Evolutionary conservation across 2,113 vertebrate species (phyloP).

Genomic region (Nansenia antarctica): DNA sequence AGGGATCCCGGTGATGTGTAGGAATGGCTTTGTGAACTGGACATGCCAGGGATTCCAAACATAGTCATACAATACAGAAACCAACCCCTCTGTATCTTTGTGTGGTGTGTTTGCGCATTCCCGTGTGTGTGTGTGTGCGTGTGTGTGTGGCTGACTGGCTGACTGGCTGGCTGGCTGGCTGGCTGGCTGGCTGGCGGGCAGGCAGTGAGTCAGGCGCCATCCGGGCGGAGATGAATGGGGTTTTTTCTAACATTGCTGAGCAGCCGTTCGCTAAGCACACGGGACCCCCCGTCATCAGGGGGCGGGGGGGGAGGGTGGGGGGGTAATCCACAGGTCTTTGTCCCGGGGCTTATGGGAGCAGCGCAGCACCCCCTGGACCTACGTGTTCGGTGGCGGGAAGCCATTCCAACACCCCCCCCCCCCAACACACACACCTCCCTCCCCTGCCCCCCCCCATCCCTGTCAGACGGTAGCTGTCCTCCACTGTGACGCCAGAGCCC

Average conservation of each 20-base stretch:
- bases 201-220: slow-evolving; percentile 45
- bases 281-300: slow-evolving; percentile 39
- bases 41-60: slow-evolving; percentile 68
- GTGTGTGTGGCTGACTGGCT: too few relatives aligned
- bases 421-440: not conserved
- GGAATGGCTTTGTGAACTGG: too few relatives aligned
- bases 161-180: too few relatives aligned
- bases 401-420: slow-evolving; percentile 46
- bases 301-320: too few relatives aligned
- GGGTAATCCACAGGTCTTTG: slow-evolving; percentile 79
- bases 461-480: slow-evolving; percentile 59
- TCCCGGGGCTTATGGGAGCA: slow-evolving; percentile 72
- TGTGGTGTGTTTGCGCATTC: slow-evolving; percentile 9
- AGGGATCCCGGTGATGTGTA: too few relatives aligned
- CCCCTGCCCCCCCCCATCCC: slow-evolving; percentile 23
- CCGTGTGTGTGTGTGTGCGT: slow-evolving; percentile 19
- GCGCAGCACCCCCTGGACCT: slow-evolving; percentile 61
- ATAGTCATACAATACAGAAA: slow-evolving; percentile 21
- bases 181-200: too few relatives aligned
- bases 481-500: slow-evolving; percentile 57
- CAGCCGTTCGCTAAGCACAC: slow-evolving; percentile 54
- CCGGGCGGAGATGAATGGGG: slow-evolving; percentile 53
- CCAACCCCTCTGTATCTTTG: slow-evolving; percentile 33
- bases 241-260: slow-evolving; percentile 68
- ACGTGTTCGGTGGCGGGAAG: slow-evolving; percentile 71